A percentile compares a stretch with the other conserved stretches of the same genome.
phyloP scores from a whole-genome alignment of 2,113 vertebrate species.

The Nanorana parkeri region DNA sequence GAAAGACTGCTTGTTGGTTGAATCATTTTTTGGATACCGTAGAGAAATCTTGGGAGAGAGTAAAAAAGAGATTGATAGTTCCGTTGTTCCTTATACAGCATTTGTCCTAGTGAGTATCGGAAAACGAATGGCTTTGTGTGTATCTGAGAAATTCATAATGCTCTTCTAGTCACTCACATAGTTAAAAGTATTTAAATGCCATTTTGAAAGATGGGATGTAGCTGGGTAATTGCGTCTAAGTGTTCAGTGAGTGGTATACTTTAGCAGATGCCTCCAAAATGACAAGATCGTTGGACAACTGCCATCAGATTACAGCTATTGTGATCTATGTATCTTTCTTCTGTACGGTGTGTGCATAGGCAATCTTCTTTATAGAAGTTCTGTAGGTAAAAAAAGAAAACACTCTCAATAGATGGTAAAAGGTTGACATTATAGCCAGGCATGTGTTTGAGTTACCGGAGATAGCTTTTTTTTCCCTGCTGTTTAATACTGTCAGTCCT shows the following conservation, averaged over 20 bases:
- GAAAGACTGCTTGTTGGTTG: slow-evolving; percentile 42
- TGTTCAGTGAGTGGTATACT: neutral
- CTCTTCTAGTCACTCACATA: neutral
- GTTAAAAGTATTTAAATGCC: neutral
- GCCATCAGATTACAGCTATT: too few species aligned
- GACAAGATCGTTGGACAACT: neutral
- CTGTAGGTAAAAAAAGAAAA: too few species aligned
- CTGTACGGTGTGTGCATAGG: too few species aligned
- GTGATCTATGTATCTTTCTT: too few species aligned
- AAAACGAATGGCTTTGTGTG: slow-evolving; percentile 29
- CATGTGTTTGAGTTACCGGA: too few species aligned
- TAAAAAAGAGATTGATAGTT: slow-evolving; percentile 40
- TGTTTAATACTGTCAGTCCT: too few species aligned
- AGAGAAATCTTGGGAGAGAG: slow-evolving; percentile 50
- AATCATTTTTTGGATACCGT: slow-evolving; percentile 46
- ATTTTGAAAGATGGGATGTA: neutral
- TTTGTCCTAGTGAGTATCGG: slow-evolving; percentile 44
- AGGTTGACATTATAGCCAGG: too few species aligned
- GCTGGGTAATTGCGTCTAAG: neutral
- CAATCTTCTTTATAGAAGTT: too few species aligned
- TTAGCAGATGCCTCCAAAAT: neutral
- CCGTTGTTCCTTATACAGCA: slow-evolving; percentile 32
- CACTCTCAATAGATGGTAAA: too few species aligned
- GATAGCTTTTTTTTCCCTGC: too few species aligned
- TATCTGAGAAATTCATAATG: slow-evolving; percentile 13